These are phyloP conservation scores for Cephus nigrinus DNA, from an alignment of 2,888 invertebrate species.

Conservation along the genomic window DNA sequence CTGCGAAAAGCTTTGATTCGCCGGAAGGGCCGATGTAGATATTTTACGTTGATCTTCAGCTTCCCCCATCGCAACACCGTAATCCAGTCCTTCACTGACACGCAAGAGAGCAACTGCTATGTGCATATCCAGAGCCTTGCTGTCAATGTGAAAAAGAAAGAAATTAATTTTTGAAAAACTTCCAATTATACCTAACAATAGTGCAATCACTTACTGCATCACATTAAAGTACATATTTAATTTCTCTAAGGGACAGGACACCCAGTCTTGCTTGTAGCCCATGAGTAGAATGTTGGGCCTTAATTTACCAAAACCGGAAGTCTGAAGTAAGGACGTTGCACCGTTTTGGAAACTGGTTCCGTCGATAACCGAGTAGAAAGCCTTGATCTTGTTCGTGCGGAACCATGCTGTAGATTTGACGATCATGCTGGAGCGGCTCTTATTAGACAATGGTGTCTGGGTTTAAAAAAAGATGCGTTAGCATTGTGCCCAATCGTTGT, in stretches of 20 bases:
- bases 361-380: conserved; percentile 86
- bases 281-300: conserved; percentile 93
- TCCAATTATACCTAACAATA: neutral
- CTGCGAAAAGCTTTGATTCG: conserved; percentile 74
- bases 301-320: conserved; percentile 91
- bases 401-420: conserved; percentile 84
- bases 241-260: conserved; percentile 76
- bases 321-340: conserved; percentile 85
- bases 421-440: conserved; percentile 76
- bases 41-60: conserved; percentile 51
- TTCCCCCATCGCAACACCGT: conserved; percentile 62
- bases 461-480: neutral
- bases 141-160: conserved; percentile 72
- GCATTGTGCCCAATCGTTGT: neutral
- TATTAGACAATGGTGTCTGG: neutral
- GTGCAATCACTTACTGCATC: conserved; percentile 79
- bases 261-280: conserved; percentile 96
- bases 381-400: conserved; percentile 84
- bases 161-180: neutral
- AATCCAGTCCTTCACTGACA: conserved; percentile 87
- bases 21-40: conserved; percentile 73
- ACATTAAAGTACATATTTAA: conserved; percentile 93
- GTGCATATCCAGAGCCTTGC: conserved; percentile 93
- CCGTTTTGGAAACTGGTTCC: conserved; percentile 81
- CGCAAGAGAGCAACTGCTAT: conserved; percentile 91